These are phyloP conservation scores for Ochropleura plecta DNA, from an alignment of 2,888 invertebrate genomes.

Conservation along the genomic window DNA sequence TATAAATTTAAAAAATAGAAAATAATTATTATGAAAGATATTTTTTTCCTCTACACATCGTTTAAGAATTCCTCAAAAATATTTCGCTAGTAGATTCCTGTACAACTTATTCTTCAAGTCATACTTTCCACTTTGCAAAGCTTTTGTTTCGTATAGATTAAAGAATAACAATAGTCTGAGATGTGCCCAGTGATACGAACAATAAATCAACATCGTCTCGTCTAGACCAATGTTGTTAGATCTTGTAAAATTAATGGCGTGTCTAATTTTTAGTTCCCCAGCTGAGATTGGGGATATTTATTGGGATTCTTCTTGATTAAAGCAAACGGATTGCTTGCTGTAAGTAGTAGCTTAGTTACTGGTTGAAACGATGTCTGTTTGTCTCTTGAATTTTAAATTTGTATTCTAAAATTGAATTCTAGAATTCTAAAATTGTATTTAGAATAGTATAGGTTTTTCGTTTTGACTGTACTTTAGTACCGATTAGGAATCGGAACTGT, in stretches of 20 bases:
- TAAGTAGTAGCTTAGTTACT: slow-evolving; percentile 18
- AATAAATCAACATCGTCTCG: slow-evolving; percentile 58
- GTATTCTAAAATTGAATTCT: too few relatives aligned
- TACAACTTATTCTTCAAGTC: slow-evolving; percentile 11
- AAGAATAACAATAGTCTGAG: slow-evolving; percentile 13
- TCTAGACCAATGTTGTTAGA: slow-evolving; percentile 61
- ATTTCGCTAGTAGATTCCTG: background rate
- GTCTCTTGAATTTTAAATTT: slow-evolving; percentile 14
- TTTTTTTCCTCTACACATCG: background rate
- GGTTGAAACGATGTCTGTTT: slow-evolving; percentile 16
- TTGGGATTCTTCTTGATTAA: slow-evolving; percentile 38
- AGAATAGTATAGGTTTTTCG: too few relatives aligned
- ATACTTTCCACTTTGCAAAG: slow-evolving; percentile 9
- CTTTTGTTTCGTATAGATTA: slow-evolving; percentile 44
- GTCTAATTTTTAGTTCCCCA: slow-evolving; percentile 54
- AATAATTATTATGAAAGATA: background rate
- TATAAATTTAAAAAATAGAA: too few relatives aligned
- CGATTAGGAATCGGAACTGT: too few relatives aligned
- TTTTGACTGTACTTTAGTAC: too few relatives aligned
- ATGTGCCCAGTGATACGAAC: slow-evolving; percentile 33
- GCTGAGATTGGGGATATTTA: slow-evolving; percentile 50
- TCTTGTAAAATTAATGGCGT: slow-evolving; percentile 55
- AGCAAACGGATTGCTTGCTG: slow-evolving; percentile 20
- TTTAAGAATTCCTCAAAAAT: background rate
- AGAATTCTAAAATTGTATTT: too few relatives aligned